Conservation (phyloP, 2,888 invertebrate genomes). For the Apantesis nais region DNA sequence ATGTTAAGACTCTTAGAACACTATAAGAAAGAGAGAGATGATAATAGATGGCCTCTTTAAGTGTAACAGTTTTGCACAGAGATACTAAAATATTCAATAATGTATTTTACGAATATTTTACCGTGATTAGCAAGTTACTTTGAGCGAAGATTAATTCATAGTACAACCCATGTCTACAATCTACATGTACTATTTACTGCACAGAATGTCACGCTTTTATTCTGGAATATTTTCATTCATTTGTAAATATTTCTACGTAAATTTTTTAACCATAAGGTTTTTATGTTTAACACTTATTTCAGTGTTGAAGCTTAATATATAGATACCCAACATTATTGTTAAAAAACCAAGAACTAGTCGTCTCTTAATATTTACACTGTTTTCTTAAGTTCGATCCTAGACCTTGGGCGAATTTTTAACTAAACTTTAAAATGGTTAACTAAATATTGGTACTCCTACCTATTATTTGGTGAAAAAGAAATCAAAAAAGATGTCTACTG, state of each 20-base stretch:
- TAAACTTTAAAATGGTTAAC: not conserved
- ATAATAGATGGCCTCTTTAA: not conserved
- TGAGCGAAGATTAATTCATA: not conserved
- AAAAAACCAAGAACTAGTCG: no score
- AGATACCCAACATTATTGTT: no score
- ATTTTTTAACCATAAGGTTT: not conserved
- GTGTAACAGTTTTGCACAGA: no score
- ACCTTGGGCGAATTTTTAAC: no score
- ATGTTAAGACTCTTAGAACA: conserved; percentile 22
- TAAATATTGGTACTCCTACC: not conserved
- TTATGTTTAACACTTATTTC: not conserved
- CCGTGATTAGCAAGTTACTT: not conserved
- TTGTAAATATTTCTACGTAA: no score
- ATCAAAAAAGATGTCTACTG: not conserved
- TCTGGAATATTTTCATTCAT: no score
- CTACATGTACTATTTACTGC: not conserved
- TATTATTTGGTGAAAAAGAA: not conserved
- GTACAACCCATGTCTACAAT: not conserved
- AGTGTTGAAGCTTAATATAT: not conserved
- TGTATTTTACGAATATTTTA: no score
- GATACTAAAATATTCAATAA: no score
- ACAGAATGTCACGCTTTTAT: not conserved
- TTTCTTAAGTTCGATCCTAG: not conserved
- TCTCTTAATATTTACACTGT: no score
- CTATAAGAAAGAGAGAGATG: conserved; percentile 18